Percentiles rank a stretch among this genome's conserved stretches.
Evolutionary conservation across 2,113 vertebrate species (phyloP).

Genomic region (Labrus mixtus): DNA sequence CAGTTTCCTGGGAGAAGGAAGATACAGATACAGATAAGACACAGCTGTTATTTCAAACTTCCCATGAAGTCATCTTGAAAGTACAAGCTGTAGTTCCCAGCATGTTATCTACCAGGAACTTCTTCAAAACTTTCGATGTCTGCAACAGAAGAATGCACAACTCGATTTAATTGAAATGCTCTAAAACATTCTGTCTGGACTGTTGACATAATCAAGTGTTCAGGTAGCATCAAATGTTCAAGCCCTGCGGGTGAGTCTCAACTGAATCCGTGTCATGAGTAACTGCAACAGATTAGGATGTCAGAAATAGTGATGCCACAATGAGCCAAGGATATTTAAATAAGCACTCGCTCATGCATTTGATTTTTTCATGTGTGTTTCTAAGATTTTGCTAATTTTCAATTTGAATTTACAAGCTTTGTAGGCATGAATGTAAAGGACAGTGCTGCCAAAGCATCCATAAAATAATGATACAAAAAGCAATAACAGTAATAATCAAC

Average conservation of each 20-base stretch:
- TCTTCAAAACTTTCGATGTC: neutral
- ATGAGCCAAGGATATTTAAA: neutral
- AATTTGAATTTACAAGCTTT: too few relatives aligned
- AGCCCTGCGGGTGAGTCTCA: neutral
- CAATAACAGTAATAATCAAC: too few relatives aligned
- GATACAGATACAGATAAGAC: too few relatives aligned
- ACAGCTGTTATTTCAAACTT: neutral
- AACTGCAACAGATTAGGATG: neutral
- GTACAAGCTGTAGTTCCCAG: neutral
- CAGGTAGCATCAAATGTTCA: neutral
- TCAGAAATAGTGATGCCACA: too few relatives aligned
- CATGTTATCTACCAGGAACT: neutral
- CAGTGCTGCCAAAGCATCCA: too few relatives aligned
- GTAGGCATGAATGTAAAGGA: too few relatives aligned
- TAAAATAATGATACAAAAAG: too few relatives aligned
- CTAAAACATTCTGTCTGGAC: constrained; percentile 1
- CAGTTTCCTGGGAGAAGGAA: neutral
- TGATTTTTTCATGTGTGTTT: too few relatives aligned
- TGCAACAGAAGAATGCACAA: too few relatives aligned
- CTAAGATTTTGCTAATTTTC: too few relatives aligned
- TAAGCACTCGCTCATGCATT: too few relatives aligned
- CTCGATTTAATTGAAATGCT: too few relatives aligned
- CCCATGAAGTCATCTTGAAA: neutral
- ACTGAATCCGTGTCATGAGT: neutral
- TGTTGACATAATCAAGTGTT: neutral